Base-by-base conservation (phyloP, 1,140 invertebrate species). In the Trialeurodes vaporariorum region DNA sequence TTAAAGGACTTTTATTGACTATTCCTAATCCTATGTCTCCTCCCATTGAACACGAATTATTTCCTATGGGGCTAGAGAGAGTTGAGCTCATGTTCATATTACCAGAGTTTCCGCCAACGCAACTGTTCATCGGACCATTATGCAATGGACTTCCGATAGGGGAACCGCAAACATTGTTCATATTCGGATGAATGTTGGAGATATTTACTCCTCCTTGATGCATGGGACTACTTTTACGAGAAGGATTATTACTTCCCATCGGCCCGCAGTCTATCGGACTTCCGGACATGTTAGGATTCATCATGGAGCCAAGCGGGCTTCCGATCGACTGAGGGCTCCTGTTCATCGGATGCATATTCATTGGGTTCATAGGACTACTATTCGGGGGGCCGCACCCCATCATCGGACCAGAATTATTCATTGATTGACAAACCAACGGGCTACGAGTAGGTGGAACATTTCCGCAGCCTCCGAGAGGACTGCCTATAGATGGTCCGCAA, bases 391-490 rank as follows among this genome's bases (percentile, higher is more conserved):
- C 71, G 61, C 72, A 72, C 27, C 66, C 69, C 72, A 73, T 73
- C 68, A 73, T 70, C n/a, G 65, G 61, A 24, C 68, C 65, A 24
- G 60, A 27, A 59, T 24, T 66, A 27, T 49, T 66, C 65, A 66
- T 66, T n/a, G 66, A 26, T 60, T 67, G 12, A 66, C 69, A 66
- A 64, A 71, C 65, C 24, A 73, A 49, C 9, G 72, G 72, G 67
- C 72, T 73, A 24, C 72, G 27, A 40, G 68, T 70, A 17, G 68
- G 69, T n/a, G 67, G 68, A 2, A 89, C 85, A 1, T 87, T 87
- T 75, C 87, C 88, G 27, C 85, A 85, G 81, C 88, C 76, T 21
- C 80, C 83, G 80, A 83, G 83, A 2, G 83, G 84, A 69, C 83
- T 84, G 34, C 84, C 84, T 79, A 85, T 85, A 71, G 78, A 83